Conservation (phyloP, 2,113 vertebrate species). For the Chionis minor region DNA sequence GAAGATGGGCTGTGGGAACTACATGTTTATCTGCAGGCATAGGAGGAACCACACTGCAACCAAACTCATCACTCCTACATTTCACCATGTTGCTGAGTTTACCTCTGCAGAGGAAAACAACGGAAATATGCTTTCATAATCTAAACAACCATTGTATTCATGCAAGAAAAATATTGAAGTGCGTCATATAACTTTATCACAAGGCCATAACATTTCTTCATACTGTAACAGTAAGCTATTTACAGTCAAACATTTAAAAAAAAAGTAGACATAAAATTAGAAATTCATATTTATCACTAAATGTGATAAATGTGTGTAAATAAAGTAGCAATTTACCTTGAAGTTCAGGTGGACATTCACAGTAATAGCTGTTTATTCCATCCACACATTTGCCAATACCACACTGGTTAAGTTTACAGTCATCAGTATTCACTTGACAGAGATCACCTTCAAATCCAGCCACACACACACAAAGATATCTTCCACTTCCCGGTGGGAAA, state of each 20-base stretch:
- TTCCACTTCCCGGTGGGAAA: constrained; percentile 77
- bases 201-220: neutral
- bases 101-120: neutral
- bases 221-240: neutral
- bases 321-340: constrained; percentile 74
- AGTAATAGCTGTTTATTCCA: constrained; percentile 79
- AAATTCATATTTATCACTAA: neutral
- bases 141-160: neutral
- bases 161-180: neutral
- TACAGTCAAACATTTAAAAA: neutral
- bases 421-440: constrained; percentile 79
- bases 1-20: neutral
- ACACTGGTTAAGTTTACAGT: constrained; percentile 84
- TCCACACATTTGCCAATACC: constrained; percentile 80
- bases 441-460: constrained; percentile 78
- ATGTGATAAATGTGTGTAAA: neutral
- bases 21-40: neutral
- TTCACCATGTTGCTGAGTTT: neutral
- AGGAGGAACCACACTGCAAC: neutral
- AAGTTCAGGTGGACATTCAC: constrained; percentile 81
- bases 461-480: constrained; percentile 80
- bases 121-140: neutral
- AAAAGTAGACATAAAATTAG: neutral
- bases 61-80: neutral
- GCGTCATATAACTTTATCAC: neutral